These are phyloP conservation scores for Felis catus DNA, from an alignment of 2,113 vertebrate genomes.

Conservation along the genomic window DNA sequence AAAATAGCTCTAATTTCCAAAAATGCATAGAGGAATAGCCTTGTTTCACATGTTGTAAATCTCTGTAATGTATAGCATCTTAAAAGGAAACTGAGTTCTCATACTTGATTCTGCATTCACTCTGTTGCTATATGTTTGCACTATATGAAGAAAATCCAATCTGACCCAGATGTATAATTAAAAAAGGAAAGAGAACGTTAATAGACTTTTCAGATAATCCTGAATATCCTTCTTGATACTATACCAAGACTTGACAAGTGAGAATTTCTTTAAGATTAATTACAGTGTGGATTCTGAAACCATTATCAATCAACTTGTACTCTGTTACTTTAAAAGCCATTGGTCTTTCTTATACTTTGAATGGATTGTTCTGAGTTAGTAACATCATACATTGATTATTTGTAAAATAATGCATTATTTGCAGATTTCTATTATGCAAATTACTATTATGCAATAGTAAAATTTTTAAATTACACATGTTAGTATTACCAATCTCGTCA, in stretches of 20 bases:
- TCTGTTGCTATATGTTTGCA: slow-evolving; percentile 10
- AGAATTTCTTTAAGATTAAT: slow-evolving; percentile 45
- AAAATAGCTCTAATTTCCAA: slow-evolving; percentile 17
- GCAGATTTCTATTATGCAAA: background rate
- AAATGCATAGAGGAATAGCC: background rate
- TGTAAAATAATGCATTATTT: slow-evolving; percentile 35
- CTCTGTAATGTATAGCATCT: background rate
- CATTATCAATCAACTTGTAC: background rate
- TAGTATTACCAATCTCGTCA: slow-evolving; percentile 22
- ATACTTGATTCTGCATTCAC: slow-evolving; percentile 29
- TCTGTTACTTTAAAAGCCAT: background rate
- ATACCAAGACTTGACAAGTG: slow-evolving; percentile 23
- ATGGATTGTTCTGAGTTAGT: background rate
- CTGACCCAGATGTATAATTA: background rate
- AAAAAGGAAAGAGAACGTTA: slow-evolving; percentile 29
- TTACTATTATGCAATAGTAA: background rate
- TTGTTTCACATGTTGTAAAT: slow-evolving; percentile 4
- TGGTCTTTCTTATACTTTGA: background rate
- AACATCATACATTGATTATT: background rate
- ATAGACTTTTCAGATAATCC: slow-evolving; percentile 9
- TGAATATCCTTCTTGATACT: slow-evolving; percentile 39
- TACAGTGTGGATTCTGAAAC: background rate
- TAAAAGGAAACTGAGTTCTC: slow-evolving; percentile 48
- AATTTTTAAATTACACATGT: background rate
- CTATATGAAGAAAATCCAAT: slow-evolving; percentile 39